Evolutionary conservation across 1,140 invertebrate species (phyloP), one percentile per base, ranked within the genome.

Genomic region (Macrobrachium rosenbergii): DNA sequence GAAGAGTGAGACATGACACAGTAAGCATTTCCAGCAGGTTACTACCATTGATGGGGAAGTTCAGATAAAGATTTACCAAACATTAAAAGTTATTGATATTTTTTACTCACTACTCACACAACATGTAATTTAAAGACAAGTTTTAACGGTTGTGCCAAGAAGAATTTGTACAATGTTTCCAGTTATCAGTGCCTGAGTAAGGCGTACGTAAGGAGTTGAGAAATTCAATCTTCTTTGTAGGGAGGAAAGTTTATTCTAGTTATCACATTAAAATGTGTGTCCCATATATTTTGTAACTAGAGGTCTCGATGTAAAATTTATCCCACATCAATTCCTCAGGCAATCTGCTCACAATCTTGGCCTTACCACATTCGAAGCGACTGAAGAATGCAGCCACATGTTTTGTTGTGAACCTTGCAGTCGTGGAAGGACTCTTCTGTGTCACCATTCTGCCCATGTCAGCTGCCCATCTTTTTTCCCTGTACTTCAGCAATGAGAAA

Each of bases 391-490:
- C 89, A 19, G 87, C 89, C 5, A 90, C 89, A 11, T 90, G 87
- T 69, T 88, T 90, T 23, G 87, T 90, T 21, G 89, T 90, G 60
- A 90, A 90, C 64, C 64, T 90, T 0, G 89, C 89, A 2, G 87
- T 88, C 21, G 84, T 83, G 12, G 89, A 90, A 60, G 84, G 83
- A n/a, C 63, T 82, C 2, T 90, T 90, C 59, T 90, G 89, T 45
- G 82, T 90, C 79, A 90, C 87, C 79, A 86, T 90, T 64, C 87
- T 90, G 63, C 89, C 89, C 37, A 88, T 90, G 83, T 88, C 82
- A n/a, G 89, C 89, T 21, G 89, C 87, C n/a, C 89, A 90, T 23
- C 83, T 90, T 17, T 45, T 90, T 23, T 19, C 62, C 59, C 82
- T 90, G 3, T 77, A 78, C 37, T 2, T 69, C 63, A 52, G 59